Base-by-base conservation (phyloP, 1,140 invertebrate species). In the Ladona fulva region DNA sequence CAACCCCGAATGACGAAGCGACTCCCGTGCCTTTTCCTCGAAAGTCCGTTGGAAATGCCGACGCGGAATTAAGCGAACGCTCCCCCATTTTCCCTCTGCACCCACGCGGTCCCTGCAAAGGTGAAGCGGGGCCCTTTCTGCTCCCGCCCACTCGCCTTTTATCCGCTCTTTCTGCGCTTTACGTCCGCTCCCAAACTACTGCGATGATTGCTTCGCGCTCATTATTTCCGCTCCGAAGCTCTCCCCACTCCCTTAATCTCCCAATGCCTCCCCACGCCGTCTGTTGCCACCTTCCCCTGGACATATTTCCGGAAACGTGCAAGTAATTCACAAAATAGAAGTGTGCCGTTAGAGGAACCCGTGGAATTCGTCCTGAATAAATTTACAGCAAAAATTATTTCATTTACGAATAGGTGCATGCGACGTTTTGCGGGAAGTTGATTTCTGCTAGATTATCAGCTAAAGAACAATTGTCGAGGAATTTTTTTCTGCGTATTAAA, bases 171-270 rank as follows among this genome's bases (percentile, higher is more conserved):
- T 52, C 44, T 19, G 10, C 44, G 44, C 44, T 52, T 52, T 11
- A 52, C 44, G 44, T 19, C 44, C 19, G 10, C 44, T 11, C 44
- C 52, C 52, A 66, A 66, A 66, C 44, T 52, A 19, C 44, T 52
- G 44, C 52, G 52, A 66, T 66, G 52, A 66, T 66, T 66, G 52
- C 52, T 66, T 66, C 52, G 14, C n/a, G 52, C 52, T 66, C 52
- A 66, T 66, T 66, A 66, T 12, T 66, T 66, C 52, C 52, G 1
- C 44, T 52, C 44, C 44, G 44, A 52, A 52, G 44, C 44, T 52
- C 44, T 52, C 44, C 10, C 44, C 44, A 52, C 10, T 11, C 44
- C 44, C 44, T 11, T 19, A 11, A 10, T 10, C 44, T 19, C 44
- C 44, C 44, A 52, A 10, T 19, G 44, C 44, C 19, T 19, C 44